Evolutionary conservation across 2,113 vertebrate genomes (phyloP).

Genomic region (Corythornis vintsioides): DNA sequence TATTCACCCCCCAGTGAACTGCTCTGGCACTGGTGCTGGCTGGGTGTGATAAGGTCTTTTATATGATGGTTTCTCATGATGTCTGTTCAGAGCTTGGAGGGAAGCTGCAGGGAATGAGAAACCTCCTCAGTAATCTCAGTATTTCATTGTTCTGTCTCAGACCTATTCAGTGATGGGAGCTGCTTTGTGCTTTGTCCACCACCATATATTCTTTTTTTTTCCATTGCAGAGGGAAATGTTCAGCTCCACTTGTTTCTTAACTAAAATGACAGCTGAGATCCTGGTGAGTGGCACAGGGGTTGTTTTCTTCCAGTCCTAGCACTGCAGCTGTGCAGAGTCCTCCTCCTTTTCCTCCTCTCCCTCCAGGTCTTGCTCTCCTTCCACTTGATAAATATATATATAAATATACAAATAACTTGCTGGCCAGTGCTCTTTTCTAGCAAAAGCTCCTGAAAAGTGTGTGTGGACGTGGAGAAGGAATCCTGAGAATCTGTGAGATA

Average conservation of each 20-base stretch:
- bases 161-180: rapidly evolving
- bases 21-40: rapidly evolving
- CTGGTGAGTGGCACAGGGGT: not conserved
- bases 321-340: not conserved
- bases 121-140: not conserved
- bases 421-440: not conserved
- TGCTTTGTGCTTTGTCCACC: not conserved
- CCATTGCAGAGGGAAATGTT: not conserved
- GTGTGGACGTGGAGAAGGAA: not conserved
- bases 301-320: not conserved
- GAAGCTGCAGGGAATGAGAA: not conserved
- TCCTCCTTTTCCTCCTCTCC: not conserved
- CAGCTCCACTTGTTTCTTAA: not conserved
- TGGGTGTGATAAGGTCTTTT: not conserved
- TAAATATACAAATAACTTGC: not conserved
- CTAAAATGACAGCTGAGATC: not conserved
- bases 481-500: not conserved
- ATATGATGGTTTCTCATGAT: not conserved
- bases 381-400: not conserved
- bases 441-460: not conserved
- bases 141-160: not conserved
- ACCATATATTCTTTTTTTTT: not conserved
- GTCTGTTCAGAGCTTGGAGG: not conserved
- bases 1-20: not conserved
- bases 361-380: not conserved